These are phyloP conservation scores for Paralvinella palmiformis DNA, from an alignment of 1,140 invertebrate genomes.

Conservation along the genomic window DNA sequence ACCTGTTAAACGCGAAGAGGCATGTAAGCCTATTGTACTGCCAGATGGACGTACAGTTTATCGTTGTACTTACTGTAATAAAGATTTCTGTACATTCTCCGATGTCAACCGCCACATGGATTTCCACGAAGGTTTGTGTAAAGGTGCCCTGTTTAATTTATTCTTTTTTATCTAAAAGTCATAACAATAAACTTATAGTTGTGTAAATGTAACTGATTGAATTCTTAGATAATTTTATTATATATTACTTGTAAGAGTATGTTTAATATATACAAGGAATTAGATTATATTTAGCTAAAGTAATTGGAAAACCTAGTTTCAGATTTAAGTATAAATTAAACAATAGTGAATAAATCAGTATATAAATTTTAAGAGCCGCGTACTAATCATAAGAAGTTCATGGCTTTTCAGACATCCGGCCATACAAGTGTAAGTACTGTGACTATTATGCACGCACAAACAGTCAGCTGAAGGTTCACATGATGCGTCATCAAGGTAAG, in stretches of 20 bases:
- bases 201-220: too few species aligned
- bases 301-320: too few species aligned
- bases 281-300: too few species aligned
- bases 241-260: too few species aligned
- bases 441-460: slow-evolving; percentile 53
- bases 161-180: too few species aligned
- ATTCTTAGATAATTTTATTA: too few species aligned
- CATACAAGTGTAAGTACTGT: slow-evolving; percentile 54
- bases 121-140: slow-evolving; percentile 51
- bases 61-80: slow-evolving; percentile 51
- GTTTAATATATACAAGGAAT: too few species aligned
- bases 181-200: too few species aligned
- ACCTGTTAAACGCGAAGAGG: slow-evolving; percentile 41
- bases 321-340: too few species aligned
- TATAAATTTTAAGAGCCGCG: neutral
- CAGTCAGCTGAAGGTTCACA: slow-evolving; percentile 55
- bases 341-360: too few species aligned
- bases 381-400: neutral
- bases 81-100: slow-evolving; percentile 50
- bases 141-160: too few species aligned
- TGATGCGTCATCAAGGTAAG: slow-evolving; percentile 54
- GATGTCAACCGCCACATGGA: slow-evolving; percentile 54
- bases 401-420: slow-evolving; percentile 48
- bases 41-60: slow-evolving; percentile 49
- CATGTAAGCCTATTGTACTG: slow-evolving; percentile 43